Evolutionary conservation across 2,113 vertebrate species (phyloP).

Genomic region (Pao palembangensis): DNA sequence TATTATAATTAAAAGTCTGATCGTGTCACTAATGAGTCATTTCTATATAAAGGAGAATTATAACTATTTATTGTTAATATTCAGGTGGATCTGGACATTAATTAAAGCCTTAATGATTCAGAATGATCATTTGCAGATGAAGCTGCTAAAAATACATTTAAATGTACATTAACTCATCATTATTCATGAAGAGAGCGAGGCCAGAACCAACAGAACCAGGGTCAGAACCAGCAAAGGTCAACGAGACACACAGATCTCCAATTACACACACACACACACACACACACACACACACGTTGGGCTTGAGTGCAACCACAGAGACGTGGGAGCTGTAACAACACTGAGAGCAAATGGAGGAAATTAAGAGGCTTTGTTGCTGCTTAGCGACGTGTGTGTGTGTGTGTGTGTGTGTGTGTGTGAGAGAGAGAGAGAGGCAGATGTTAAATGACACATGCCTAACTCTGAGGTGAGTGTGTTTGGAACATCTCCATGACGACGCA

Average conservation of each 20-base stretch:
- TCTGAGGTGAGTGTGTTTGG: too few species aligned
- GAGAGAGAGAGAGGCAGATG: not conserved
- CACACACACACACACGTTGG: not conserved
- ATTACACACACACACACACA: not conserved
- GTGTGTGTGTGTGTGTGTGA: constrained; percentile 47
- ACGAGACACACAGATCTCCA: too few species aligned
- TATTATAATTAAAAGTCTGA: too few species aligned
- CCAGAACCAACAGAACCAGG: too few species aligned
- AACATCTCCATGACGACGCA: too few species aligned
- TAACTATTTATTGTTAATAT: too few species aligned
- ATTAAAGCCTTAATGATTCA: not conserved
- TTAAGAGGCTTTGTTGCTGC: constrained; percentile 65
- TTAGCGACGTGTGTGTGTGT: constrained; percentile 44
- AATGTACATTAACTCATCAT: not conserved
- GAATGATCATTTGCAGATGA: not conserved
- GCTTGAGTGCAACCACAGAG: constrained; percentile 4
- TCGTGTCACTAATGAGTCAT: too few species aligned
- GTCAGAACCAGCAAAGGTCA: too few species aligned
- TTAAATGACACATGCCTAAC: not conserved
- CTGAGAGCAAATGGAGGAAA: constrained; percentile 57
- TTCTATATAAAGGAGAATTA: too few species aligned
- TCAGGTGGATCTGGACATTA: not conserved
- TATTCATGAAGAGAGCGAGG: too few species aligned
- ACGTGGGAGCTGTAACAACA: constrained; percentile 44
- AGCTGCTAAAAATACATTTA: constrained; percentile 13